Evolutionary conservation across 92 coral and sea anemone species (phyloP).

Genomic region (Epizoanthus fatuus): DNA sequence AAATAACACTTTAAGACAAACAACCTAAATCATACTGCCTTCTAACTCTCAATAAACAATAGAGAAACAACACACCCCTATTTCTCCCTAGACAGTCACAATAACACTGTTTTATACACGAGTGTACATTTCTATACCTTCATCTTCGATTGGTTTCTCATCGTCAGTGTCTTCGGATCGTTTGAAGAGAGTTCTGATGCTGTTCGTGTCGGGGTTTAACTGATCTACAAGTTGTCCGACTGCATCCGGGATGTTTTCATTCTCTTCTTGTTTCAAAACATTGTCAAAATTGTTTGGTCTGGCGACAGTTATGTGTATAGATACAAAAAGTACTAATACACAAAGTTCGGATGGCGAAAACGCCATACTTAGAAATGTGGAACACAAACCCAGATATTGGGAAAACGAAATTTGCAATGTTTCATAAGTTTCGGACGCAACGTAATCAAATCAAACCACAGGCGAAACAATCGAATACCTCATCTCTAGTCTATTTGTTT

Average conservation of each 20-base stretch:
- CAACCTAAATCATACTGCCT: no score
- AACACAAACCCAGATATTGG: conserved; percentile 7
- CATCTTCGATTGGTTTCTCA: not conserved
- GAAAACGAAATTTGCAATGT: not conserved
- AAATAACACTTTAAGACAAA: no score
- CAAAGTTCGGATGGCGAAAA: not conserved
- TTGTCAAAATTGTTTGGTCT: conserved; percentile 12
- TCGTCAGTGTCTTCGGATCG: conserved; percentile 4
- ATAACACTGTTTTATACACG: not conserved
- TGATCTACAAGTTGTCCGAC: conserved; percentile 1
- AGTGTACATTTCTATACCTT: conserved; percentile 19
- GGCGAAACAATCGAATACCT: conserved; percentile 6
- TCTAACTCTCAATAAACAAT: not conserved
- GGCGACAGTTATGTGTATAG: conserved; percentile 18
- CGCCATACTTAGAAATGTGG: conserved; percentile 13
- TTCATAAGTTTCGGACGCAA: not conserved
- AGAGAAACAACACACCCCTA: not conserved
- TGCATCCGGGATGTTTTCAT: not conserved
- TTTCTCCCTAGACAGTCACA: not conserved
- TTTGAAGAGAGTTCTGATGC: conserved; percentile 27
- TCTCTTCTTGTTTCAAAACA: not conserved
- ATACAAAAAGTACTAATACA: conserved; percentile 12
- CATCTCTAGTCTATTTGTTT: conserved; percentile 29
- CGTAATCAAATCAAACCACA: conserved; percentile 23
- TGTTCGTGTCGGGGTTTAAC: not conserved